These are phyloP conservation scores for Caenorhabditis tropicalis DNA, from an alignment of 1,140 invertebrate genomes.

Conservation along the genomic window DNA sequence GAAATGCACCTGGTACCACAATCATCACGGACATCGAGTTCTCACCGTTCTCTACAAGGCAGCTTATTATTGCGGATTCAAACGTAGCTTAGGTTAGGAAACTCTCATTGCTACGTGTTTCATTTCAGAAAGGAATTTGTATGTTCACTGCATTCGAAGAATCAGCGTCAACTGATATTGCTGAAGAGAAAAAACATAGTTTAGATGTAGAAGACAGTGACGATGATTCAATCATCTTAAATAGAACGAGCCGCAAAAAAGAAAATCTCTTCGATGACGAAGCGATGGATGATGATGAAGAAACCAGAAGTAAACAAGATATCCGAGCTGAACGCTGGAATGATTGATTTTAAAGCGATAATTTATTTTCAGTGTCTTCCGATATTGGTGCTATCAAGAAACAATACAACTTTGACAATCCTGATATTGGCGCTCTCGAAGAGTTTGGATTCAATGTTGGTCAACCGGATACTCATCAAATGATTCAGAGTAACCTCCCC, in stretches of 20 bases:
- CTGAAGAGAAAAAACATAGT: background rate
- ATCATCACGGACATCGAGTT: conserved; percentile 1
- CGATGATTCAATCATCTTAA: conserved; percentile 15
- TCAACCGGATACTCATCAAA: background rate
- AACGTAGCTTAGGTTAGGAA: background rate
- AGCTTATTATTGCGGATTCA: conserved; percentile 20
- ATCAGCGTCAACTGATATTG: background rate
- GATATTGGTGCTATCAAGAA: background rate
- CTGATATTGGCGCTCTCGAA: background rate
- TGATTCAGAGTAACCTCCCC: background rate
- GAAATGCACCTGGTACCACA: background rate
- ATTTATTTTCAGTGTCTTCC: conserved; percentile 8
- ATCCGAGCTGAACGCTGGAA: background rate
- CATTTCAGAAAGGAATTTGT: conserved; percentile 3
- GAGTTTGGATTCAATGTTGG: conserved; percentile 10
- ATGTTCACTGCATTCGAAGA: background rate
- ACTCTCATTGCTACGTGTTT: background rate
- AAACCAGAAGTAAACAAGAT: background rate
- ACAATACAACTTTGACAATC: background rate
- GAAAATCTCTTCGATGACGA: conserved; percentile 1
- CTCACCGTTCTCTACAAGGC: background rate
- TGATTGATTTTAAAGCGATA: background rate
- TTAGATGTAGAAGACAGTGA: background rate
- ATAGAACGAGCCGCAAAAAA: background rate
- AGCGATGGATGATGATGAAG: conserved; percentile 6